A percentile compares a stretch with the other conserved stretches of the same genome.
Evolutionary conservation across 2,888 invertebrate genomes (phyloP).

Genomic region (Limnephilus auricula): DNA sequence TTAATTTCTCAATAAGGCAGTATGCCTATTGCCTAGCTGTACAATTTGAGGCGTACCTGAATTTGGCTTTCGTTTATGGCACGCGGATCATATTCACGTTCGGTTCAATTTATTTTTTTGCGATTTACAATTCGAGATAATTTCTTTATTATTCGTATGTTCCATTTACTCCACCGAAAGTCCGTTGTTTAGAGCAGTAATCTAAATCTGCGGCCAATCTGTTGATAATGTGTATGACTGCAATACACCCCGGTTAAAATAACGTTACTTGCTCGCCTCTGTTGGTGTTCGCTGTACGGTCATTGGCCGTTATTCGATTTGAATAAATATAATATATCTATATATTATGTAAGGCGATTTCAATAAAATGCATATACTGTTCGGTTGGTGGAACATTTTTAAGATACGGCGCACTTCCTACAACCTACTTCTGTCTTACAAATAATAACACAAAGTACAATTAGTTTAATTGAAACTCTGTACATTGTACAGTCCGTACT

Average conservation of each 20-base stretch:
- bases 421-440: not conserved
- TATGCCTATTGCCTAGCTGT: not conserved
- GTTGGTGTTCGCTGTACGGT: conserved; percentile 11
- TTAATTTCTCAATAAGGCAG: not conserved
- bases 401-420: not conserved
- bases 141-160: conserved; percentile 47
- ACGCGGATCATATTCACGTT: conserved; percentile 22
- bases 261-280: conserved; percentile 38
- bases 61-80: conserved; percentile 17
- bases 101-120: conserved; percentile 46
- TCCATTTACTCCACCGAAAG: conserved; percentile 39
- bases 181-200: conserved; percentile 33
- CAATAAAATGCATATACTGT: conserved; percentile 35
- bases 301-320: conserved; percentile 54
- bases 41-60: not conserved
- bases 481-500: not conserved
- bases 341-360: conserved; percentile 43
- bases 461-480: not conserved
- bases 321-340: conserved; percentile 56
- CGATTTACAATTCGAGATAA: conserved; percentile 53
- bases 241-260: not conserved
- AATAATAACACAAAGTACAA: not conserved
- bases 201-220: conserved; percentile 5
- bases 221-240: not conserved
- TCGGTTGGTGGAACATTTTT: not conserved